These are phyloP conservation scores for Cardiocondyla obscurior DNA, from an alignment of 1,140 invertebrate species.

Conservation along the genomic window DNA sequence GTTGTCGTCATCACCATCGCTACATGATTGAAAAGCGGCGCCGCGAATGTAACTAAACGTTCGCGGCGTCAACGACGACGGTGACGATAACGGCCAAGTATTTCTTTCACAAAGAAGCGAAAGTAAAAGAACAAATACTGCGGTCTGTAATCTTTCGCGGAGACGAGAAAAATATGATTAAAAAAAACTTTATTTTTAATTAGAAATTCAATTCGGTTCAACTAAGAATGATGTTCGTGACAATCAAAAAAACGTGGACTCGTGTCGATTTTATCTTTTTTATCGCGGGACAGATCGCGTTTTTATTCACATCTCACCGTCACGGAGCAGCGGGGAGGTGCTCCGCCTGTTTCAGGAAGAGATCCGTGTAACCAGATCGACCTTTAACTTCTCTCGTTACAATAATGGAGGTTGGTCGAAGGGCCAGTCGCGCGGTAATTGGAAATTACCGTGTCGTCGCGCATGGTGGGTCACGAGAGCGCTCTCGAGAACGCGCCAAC, in stretches of 20 bases:
- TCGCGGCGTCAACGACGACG: neutral
- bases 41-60: constrained; percentile 9
- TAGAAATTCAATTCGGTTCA: neutral
- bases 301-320: neutral
- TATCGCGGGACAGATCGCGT: neutral
- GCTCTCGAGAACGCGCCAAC: constrained; percentile 52
- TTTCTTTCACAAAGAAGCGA: neutral
- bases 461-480: constrained; percentile 60
- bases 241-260: neutral
- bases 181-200: too few relatives aligned
- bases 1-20: neutral
- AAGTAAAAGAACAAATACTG: neutral
- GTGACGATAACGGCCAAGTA: neutral
- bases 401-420: constrained; percentile 53
- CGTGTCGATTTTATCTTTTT: neutral
- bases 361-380: constrained; percentile 49
- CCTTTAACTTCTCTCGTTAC: constrained; percentile 51
- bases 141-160: too few relatives aligned
- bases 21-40: neutral
- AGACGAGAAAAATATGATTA: neutral
- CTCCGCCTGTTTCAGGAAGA: constrained; percentile 28
- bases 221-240: neutral
- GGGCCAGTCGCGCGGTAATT: constrained; percentile 64
- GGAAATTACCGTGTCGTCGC: constrained; percentile 69
- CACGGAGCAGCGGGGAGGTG: neutral